phyloP scores from a whole-genome alignment of 2,888 invertebrate genomes.

The Tetramorium bicarinatum region DNA sequence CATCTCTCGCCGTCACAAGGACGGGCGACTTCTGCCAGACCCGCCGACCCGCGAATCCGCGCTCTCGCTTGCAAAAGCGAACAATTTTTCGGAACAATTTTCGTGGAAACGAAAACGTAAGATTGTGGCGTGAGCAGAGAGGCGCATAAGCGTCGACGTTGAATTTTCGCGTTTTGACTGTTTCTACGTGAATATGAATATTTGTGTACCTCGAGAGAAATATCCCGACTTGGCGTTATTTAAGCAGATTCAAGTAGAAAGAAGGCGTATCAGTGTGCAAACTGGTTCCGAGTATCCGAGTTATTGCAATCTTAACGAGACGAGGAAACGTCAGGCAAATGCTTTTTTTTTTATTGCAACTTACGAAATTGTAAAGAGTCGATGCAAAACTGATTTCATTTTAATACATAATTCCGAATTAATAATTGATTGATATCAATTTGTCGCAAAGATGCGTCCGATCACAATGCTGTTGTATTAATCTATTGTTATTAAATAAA shows the following conservation, averaged over 20 bases:
- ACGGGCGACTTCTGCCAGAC: background rate
- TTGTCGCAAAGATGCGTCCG: background rate
- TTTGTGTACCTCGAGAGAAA: slow-evolving; percentile 6
- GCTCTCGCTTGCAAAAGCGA: slow-evolving; percentile 3
- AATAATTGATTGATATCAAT: background rate
- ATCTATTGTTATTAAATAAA: background rate
- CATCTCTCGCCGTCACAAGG: slow-evolving; percentile 7
- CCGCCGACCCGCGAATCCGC: background rate
- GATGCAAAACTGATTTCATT: background rate
- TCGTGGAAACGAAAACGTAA: slow-evolving; percentile 4
- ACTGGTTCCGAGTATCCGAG: background rate
- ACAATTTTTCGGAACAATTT: slow-evolving; percentile 26
- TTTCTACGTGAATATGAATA: background rate
- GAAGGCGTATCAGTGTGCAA: background rate
- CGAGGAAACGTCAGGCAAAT: background rate
- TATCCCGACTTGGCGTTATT: slow-evolving; percentile 7
- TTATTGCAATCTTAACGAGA: background rate
- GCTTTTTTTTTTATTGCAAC: background rate
- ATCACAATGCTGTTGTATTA: background rate
- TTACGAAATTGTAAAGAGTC: background rate
- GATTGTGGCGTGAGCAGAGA: slow-evolving; percentile 1
- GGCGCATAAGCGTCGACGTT: background rate
- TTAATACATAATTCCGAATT: background rate
- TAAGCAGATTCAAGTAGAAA: background rate
- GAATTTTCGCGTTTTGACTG: slow-evolving; percentile 17